Evolutionary conservation across 2,113 vertebrate genomes (phyloP).

Genomic region (Toxotes jaculatrix): DNA sequence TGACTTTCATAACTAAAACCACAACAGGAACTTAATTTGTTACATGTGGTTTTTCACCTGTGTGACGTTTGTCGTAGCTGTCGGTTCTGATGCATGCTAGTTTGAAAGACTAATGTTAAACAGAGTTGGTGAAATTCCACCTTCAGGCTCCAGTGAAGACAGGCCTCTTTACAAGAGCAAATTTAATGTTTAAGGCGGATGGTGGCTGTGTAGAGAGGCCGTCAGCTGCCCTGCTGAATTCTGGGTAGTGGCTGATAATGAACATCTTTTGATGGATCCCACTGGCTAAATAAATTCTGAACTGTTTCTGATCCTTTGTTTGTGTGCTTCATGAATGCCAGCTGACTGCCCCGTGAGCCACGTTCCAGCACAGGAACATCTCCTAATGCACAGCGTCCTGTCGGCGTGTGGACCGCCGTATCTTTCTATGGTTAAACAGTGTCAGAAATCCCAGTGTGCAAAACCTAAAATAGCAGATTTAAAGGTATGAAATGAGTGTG

Average conservation of each 20-base stretch:
- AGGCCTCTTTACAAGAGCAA: neutral
- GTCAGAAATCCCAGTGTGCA: neutral
- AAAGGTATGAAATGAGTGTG: neutral
- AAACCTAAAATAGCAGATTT: neutral
- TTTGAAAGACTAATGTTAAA: neutral
- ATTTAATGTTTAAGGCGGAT: neutral
- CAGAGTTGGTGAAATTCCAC: neutral
- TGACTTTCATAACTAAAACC: slow-evolving; percentile 27
- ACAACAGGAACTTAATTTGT: neutral
- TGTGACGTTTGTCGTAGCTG: neutral
- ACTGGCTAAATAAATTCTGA: slow-evolving; percentile 12
- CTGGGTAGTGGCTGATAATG: neutral
- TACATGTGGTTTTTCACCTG: slow-evolving; percentile 19
- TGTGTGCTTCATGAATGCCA: slow-evolving; percentile 20
- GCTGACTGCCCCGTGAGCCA: neutral
- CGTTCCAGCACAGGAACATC: neutral
- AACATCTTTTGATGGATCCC: neutral
- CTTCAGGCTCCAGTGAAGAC: neutral
- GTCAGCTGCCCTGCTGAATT: too few relatives aligned
- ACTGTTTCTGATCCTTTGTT: slow-evolving; percentile 17
- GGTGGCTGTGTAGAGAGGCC: neutral
- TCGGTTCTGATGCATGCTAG: neutral
- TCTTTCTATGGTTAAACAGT: neutral
- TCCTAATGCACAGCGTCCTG: neutral
- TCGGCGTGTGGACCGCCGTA: neutral